Evolutionary conservation across 2,113 vertebrate species (phyloP), one percentile per base, ranked within the genome.

Genomic region (Gopherus flavomarginatus): DNA sequence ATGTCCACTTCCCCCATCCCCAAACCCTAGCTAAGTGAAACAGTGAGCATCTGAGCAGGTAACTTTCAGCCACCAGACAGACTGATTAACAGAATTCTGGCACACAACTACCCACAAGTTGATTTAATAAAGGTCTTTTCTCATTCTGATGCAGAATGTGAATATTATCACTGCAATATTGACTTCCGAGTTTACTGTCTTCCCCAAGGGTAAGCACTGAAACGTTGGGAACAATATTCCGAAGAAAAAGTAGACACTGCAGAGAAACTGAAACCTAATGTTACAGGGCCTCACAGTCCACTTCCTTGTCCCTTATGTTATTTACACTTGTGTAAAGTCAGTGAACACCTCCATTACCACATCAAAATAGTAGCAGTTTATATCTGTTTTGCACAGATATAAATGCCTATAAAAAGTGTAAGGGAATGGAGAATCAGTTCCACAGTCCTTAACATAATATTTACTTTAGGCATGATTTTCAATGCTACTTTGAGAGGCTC

Each of bases 91-190:
- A 47, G 56, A 86, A 81, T 50, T 52, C 87, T 82, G 81, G 44
- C 57, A 83, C 93, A 81, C 93, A 94, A 82, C 65, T 91, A 94
- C 84, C 94, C 88, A 87, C 79, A 90, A 54, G 86, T 96, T 97
- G 96, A 96, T 96, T 96, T 96, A 97, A 47, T 47, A 72, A 27
- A 47, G 38, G 21, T 87, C 1, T 0, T 19, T 44, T 44, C 38
- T 72, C 59, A 38, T 27, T 62, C 27, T 14, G 57, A 27, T 62
- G 8, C 65, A 53, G 50, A 44, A 87, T 53, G 52, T 81, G 65
- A 90, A 62, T 57, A 85, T 81, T 81, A 91, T 88, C 56, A 54
- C 56, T 12, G n/a, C 29, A 12, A 11, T 83, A 93, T 81, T 88
- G 44, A 49, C 35, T 87, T 86, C 83, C n/a, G 69, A 90, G 29